Base-by-base conservation (phyloP, 2,113 vertebrate species). In the Toxotes jaculatrix region DNA sequence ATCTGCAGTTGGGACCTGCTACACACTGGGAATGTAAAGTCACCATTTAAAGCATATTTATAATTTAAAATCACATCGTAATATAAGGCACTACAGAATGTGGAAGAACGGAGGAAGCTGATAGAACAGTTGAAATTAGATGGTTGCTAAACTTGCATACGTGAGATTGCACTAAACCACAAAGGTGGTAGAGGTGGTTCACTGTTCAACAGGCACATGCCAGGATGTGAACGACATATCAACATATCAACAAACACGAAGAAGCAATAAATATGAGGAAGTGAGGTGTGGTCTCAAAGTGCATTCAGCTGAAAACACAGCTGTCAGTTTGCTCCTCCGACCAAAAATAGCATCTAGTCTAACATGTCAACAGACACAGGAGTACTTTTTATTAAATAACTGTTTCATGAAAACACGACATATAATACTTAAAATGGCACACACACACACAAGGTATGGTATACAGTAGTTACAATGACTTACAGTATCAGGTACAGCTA, bases 321-420 rank as follows among this genome's bases (percentile, higher is more conserved):
- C 76, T 90, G 82, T 65, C 56, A 17, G 2, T 34, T 43, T 61
- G 40, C 17, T 14, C n/a, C 23, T 23, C 34, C 3, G 62, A 74
- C 2, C 4, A 62, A 57, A 81, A 84, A 74, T 60, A 72, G 13
- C 43, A 82, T 57, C 61, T 14, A n/a, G 34, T 60, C 45, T 19
- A 31, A 11, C 34, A 43, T 56, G 59, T 77, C 21, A 65, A 67
- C 0, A 34, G 4, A 36, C 6, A 16, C 0, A 27, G 6, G 17
- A 80, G 61, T 17, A 7, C 3, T 21, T 63, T 85, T 84, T 80
- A 87, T 88, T 84, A 82, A 80, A 89, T 85, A 81, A 63, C 57
- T 1, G 23, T 45, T 69, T 63, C 0, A 2, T 16, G 1, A 67
- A 9, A 80, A 60, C 49, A 31, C 5, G 31, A 51, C 16, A n/a